These are phyloP conservation scores for Scyliorhinus canicula DNA, from an alignment of 2,797 vertebrate genomes.

Conservation along the genomic window DNA sequence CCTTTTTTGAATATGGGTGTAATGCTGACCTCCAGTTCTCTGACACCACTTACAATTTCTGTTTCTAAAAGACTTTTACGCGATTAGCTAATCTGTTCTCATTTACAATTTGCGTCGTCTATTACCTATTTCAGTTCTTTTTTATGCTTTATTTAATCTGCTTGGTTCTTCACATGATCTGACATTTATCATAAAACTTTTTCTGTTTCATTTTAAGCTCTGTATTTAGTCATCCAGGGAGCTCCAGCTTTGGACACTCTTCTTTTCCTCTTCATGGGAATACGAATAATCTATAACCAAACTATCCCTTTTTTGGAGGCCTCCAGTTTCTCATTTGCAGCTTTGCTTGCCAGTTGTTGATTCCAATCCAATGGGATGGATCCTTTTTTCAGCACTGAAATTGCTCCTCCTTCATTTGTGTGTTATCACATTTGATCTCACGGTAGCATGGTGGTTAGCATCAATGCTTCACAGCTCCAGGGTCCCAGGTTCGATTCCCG, in stretches of 20 bases:
- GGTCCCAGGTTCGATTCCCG: too few relatives aligned
- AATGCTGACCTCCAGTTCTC: not conserved
- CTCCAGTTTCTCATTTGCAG: too few relatives aligned
- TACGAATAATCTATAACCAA: not conserved
- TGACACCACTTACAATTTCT: not conserved
- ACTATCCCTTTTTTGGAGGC: not conserved
- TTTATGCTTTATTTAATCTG: too few relatives aligned
- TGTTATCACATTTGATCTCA: not conserved
- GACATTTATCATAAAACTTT: not conserved
- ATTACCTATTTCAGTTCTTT: too few relatives aligned
- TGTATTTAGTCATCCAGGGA: not conserved
- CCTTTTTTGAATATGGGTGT: not conserved
- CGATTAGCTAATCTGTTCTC: too few relatives aligned
- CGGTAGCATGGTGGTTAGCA: too few relatives aligned
- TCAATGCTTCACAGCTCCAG: too few relatives aligned
- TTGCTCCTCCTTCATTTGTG: not conserved
- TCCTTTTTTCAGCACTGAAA: not conserved
- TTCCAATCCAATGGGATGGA: not conserved
- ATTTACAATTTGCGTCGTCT: too few relatives aligned
- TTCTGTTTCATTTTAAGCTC: not conserved
- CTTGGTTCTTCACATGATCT: too few relatives aligned
- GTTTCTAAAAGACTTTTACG: too few relatives aligned
- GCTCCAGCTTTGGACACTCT: not conserved
- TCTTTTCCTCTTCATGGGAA: not conserved
- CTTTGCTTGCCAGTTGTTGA: not conserved